Evolutionary conservation across 2,113 vertebrate genomes (phyloP).

Genomic region (Kryptolebias marmoratus): DNA sequence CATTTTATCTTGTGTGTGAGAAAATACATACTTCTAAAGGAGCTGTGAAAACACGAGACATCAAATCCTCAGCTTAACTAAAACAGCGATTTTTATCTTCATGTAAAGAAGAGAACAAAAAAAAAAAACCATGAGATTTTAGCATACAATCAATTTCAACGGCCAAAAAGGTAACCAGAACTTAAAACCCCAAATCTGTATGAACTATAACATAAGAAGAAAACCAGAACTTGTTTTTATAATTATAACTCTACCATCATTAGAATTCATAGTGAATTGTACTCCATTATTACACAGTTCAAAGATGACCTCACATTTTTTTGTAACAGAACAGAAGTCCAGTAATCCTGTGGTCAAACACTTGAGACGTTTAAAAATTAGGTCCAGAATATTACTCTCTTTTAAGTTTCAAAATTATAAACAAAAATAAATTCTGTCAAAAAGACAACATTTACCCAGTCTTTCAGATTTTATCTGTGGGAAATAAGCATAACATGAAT

Average conservation of each 20-base stretch:
- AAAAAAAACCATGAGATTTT: background rate
- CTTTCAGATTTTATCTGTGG: background rate
- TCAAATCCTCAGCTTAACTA: background rate
- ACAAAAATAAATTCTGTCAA: background rate
- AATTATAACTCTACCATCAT: background rate
- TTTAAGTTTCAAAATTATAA: background rate
- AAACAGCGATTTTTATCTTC: background rate
- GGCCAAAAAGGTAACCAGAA: conserved; percentile 7
- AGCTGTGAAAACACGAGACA: background rate
- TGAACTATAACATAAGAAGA: background rate
- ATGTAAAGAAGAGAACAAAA: background rate
- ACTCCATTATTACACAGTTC: background rate
- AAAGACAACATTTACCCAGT: background rate
- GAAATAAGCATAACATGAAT: background rate
- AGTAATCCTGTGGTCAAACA: background rate
- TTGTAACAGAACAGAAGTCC: background rate
- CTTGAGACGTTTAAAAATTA: background rate
- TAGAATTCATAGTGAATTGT: background rate
- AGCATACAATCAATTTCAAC: background rate
- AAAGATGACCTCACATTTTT: too few species aligned
- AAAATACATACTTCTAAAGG: background rate
- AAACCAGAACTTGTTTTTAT: background rate
- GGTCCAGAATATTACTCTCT: background rate
- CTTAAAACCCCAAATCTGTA: background rate
- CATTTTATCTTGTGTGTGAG: background rate